A percentile compares a stretch with the other conserved stretches of the same genome.
Conservation (phyloP, 2,888 invertebrate genomes). For the Torymus aiolomorphi region DNA sequence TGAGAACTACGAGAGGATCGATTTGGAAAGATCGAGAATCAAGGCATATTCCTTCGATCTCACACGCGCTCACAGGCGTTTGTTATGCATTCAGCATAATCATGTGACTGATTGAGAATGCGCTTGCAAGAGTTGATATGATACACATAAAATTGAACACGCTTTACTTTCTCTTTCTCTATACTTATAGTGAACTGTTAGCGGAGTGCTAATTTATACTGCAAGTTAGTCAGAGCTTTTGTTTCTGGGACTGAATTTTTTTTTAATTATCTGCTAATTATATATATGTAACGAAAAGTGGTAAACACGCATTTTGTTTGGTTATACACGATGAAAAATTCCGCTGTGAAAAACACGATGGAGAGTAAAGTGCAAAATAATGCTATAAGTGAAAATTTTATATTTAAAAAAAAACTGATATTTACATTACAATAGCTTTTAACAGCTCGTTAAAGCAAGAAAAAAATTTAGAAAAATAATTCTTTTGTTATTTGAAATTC, state of each 20-base stretch:
- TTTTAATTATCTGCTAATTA: constrained; percentile 11
- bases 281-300: not conserved
- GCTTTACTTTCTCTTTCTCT: constrained; percentile 53
- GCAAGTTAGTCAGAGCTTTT: constrained; percentile 51
- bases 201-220: constrained; percentile 11
- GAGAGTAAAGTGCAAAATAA: too few relatives aligned
- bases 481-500: too few relatives aligned
- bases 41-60: constrained; percentile 49
- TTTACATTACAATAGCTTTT: too few relatives aligned
- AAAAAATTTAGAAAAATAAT: too few relatives aligned
- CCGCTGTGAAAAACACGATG: too few relatives aligned
- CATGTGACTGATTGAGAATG: constrained; percentile 51
- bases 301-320: constrained; percentile 3
- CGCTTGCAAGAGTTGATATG: constrained; percentile 50
- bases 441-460: too few relatives aligned
- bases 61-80: constrained; percentile 49
- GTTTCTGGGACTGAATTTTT: constrained; percentile 7
- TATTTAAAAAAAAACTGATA: too few relatives aligned
- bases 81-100: constrained; percentile 54
- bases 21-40: constrained; percentile 57
- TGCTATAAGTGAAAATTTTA: too few relatives aligned
- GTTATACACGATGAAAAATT: too few relatives aligned
- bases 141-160: constrained; percentile 50
- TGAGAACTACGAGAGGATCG: constrained; percentile 52
- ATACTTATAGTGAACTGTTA: constrained; percentile 29